Conservation (phyloP, 2,888 invertebrate genomes). For the Suillia variegata region DNA sequence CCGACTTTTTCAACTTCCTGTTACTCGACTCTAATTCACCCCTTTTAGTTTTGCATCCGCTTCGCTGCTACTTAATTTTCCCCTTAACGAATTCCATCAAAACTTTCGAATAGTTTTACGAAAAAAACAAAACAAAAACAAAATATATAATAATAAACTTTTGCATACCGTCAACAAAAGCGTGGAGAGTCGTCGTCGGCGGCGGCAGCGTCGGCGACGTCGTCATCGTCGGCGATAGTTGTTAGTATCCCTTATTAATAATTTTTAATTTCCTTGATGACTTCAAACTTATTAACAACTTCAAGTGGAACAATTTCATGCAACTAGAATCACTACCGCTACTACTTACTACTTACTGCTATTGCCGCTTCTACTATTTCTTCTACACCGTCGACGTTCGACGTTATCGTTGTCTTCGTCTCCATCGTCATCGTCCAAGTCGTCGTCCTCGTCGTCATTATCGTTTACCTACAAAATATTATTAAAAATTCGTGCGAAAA, state of each 20-base stretch:
- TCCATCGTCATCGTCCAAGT: too few species aligned
- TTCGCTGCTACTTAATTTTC: background rate
- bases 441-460: too few species aligned
- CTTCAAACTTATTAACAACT: slow-evolving; percentile 53
- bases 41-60: background rate
- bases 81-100: background rate
- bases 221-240: background rate
- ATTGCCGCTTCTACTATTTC: too few species aligned
- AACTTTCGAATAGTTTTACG: background rate
- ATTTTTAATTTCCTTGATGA: slow-evolving; percentile 59
- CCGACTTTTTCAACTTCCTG: background rate
- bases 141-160: background rate
- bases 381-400: too few species aligned
- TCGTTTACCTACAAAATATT: too few species aligned
- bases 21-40: background rate
- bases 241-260: slow-evolving; percentile 49
- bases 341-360: too few species aligned
- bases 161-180: too few species aligned
- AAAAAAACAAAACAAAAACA: background rate
- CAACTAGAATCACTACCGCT: background rate
- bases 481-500: too few species aligned
- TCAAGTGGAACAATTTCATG: slow-evolving; percentile 2
- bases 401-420: too few species aligned
- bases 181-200: background rate
- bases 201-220: background rate